phyloP scores from a whole-genome alignment of 2,113 vertebrate species.

The Cyanistes caeruleus region DNA sequence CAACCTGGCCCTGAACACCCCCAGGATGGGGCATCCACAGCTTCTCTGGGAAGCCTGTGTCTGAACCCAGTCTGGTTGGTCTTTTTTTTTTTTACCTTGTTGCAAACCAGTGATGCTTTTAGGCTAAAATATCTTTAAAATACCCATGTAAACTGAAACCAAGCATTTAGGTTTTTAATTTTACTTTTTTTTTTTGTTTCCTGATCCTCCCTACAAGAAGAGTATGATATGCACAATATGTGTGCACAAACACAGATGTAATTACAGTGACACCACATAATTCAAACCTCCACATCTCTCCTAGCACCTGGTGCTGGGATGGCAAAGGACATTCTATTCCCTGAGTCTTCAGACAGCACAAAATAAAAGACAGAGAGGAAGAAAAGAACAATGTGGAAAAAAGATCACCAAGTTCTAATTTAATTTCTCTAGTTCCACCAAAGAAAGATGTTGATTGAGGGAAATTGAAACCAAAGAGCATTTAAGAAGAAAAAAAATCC shows the following conservation, averaged over 20 bases:
- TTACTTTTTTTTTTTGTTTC: neutral
- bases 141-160: neutral
- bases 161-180: neutral
- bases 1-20: neutral
- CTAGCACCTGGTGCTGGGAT: neutral
- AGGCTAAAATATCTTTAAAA: neutral
- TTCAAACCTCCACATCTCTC: neutral
- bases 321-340: neutral
- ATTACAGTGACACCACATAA: neutral
- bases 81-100: neutral
- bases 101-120: neutral
- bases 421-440: neutral
- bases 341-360: neutral
- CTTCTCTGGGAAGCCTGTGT: neutral
- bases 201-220: neutral
- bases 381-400: neutral
- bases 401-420: neutral
- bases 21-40: neutral
- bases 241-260: neutral
- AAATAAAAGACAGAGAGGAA: neutral
- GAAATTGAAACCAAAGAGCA: neutral
- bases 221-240: fast-evolving
- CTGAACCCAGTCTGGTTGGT: neutral
- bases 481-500: neutral
- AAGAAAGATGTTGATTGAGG: neutral